A percentile compares a stretch with the other conserved stretches of the same genome.
These are phyloP conservation scores for Cabera pusaria DNA, from an alignment of 2,888 invertebrate genomes.

Conservation along the genomic window DNA sequence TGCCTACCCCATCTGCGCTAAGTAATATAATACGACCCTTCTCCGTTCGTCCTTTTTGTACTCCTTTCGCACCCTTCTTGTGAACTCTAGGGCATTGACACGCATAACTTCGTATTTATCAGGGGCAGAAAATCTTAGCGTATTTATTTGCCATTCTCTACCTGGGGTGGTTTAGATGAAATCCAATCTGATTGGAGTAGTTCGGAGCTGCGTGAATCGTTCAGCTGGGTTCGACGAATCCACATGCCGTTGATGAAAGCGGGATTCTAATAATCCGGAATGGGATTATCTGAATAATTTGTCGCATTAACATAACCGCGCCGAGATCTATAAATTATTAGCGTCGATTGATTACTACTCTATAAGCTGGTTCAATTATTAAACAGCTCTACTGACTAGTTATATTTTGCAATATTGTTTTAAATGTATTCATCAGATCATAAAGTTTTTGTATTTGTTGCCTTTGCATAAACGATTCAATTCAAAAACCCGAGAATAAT, in stretches of 20 bases:
- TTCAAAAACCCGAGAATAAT: too few species aligned
- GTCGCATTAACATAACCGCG: slow-evolving; percentile 18
- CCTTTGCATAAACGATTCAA: too few species aligned
- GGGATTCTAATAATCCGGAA: slow-evolving; percentile 14
- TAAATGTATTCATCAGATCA: too few species aligned
- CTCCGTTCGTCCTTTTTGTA: slow-evolving; percentile 45
- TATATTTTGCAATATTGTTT: too few species aligned
- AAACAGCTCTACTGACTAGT: neutral
- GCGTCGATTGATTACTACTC: slow-evolving; percentile 15
- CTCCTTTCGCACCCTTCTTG: slow-evolving; percentile 51
- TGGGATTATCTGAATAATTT: slow-evolving; percentile 19
- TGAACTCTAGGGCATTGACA: slow-evolving; percentile 56
- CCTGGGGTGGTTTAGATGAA: slow-evolving; percentile 34
- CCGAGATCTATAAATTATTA: slow-evolving; percentile 12
- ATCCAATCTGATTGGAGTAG: slow-evolving; percentile 29
- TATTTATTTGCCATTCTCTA: slow-evolving; percentile 40
- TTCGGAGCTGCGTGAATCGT: slow-evolving; percentile 26
- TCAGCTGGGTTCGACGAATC: slow-evolving; percentile 15
- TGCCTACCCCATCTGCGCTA: slow-evolving; percentile 44
- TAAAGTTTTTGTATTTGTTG: too few species aligned
- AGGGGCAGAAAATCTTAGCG: slow-evolving; percentile 40
- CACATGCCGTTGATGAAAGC: slow-evolving; percentile 15
- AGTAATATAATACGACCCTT: slow-evolving; percentile 50
- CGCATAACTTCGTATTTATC: slow-evolving; percentile 43
- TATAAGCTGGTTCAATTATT: slow-evolving; percentile 9